Evolutionary conservation across 2,113 vertebrate genomes (phyloP).

Genomic region (Gobiocypris rarus): DNA sequence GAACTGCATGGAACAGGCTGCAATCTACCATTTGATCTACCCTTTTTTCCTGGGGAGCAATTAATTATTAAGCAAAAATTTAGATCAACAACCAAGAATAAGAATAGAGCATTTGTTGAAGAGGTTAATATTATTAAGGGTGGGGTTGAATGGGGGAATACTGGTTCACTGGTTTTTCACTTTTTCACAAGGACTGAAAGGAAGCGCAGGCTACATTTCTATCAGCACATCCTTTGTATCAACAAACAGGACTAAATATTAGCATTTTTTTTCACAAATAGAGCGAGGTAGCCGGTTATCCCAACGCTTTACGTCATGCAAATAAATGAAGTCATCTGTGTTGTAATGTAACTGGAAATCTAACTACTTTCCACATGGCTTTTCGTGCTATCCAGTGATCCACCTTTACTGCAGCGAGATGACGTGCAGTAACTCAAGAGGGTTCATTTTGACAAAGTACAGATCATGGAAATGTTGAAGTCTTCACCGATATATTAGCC

Average conservation of each 20-base stretch:
- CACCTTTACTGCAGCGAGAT: conserved; percentile 16
- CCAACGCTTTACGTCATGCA: conserved; percentile 10
- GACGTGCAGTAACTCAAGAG: not conserved
- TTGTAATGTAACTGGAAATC: conserved; percentile 5
- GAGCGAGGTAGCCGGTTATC: not conserved
- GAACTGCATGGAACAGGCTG: conserved; percentile 53
- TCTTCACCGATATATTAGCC: not conserved
- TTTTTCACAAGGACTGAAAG: not conserved
- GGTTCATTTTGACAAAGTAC: conserved; percentile 35
- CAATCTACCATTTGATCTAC: conserved; percentile 22
- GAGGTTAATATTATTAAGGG: too few species aligned
- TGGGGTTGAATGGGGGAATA: too few species aligned
- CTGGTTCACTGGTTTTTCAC: not conserved
- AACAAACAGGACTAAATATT: conserved; percentile 19
- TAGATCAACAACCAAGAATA: not conserved
- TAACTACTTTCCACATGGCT: conserved; percentile 30
- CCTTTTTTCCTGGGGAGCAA: conserved; percentile 10
- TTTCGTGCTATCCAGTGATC: conserved; percentile 6
- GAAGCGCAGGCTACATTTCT: not conserved
- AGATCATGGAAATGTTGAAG: conserved; percentile 34
- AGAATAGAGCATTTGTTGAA: too few species aligned
- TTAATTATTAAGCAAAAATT: conserved; percentile 5
- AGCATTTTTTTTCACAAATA: conserved; percentile 15
- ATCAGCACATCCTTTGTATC: not conserved
- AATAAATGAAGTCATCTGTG: conserved; percentile 24